phyloP scores from a whole-genome alignment of 2,797 vertebrate species.

The Danionella dracula region DNA sequence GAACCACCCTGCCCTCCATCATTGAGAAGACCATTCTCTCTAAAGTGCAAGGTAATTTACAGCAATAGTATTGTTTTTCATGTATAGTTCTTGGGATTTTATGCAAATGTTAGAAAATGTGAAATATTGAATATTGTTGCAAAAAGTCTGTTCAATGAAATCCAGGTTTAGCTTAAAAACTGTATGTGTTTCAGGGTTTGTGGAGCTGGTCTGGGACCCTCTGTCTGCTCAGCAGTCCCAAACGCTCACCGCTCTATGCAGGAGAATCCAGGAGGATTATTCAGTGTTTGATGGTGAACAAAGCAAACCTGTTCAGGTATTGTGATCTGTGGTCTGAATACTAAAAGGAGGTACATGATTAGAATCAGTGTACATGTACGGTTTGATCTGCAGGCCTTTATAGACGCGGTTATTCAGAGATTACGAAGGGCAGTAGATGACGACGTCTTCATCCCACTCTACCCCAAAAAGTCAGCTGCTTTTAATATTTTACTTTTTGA shows the following conservation, averaged over 20 bases:
- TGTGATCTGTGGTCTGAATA: neutral
- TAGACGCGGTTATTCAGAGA: conserved; percentile 66
- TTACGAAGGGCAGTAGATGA: conserved; percentile 85
- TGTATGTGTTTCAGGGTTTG: conserved; percentile 61
- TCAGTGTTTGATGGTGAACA: conserved; percentile 66
- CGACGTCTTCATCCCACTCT: conserved; percentile 89
- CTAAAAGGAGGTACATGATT: neutral
- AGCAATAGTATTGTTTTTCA: neutral
- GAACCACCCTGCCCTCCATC: conserved; percentile 70
- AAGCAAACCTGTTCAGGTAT: conserved; percentile 80
- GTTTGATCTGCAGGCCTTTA: conserved; percentile 65
- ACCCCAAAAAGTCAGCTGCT: conserved; percentile 77
- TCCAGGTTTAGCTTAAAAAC: too few relatives aligned
- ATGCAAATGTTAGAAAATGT: too few relatives aligned
- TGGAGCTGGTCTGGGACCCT: conserved; percentile 86
- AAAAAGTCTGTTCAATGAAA: too few relatives aligned
- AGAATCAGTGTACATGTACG: neutral
- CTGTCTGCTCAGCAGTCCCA: conserved; percentile 75
- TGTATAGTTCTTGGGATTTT: too few relatives aligned
- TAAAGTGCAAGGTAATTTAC: conserved; percentile 78
- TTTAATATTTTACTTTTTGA: neutral
- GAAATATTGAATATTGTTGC: too few relatives aligned
- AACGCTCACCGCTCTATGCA: conserved; percentile 74
- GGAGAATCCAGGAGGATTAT: conserved; percentile 70
- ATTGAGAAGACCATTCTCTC: conserved; percentile 81